These are phyloP conservation scores for Euphysa ruthae DNA, from an alignment of 30 jellyfish, hydroid and myxozoan genomes.

Conservation along the genomic window DNA sequence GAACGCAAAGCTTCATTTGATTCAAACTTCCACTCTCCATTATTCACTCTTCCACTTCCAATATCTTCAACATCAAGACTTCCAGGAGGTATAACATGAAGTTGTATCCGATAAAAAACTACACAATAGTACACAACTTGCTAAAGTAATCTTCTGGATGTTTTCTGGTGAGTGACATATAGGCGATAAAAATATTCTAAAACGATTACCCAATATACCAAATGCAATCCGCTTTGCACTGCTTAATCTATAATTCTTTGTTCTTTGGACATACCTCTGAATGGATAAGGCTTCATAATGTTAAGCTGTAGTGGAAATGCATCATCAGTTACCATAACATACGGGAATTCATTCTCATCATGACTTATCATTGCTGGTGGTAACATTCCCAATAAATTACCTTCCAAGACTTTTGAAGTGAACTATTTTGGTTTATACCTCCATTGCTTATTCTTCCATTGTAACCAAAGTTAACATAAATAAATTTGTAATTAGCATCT, in stretches of 20 bases:
- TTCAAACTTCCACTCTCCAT: too few species aligned
- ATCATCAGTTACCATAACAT: constrained; percentile 9
- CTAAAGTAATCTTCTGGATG: too few species aligned
- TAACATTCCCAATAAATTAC: background rate
- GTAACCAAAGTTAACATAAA: constrained; percentile 22
- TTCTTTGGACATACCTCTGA: background rate
- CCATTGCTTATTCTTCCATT: constrained; percentile 23
- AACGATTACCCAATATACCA: background rate
- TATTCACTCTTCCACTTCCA: too few species aligned
- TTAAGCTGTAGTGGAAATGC: background rate
- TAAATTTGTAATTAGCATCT: too few species aligned
- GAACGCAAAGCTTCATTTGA: too few species aligned
- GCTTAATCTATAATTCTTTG: background rate
- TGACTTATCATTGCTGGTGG: too few species aligned
- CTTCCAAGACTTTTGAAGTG: background rate
- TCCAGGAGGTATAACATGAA: too few species aligned
- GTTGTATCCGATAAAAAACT: too few species aligned
- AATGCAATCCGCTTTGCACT: background rate
- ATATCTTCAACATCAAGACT: too few species aligned
- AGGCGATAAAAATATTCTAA: background rate
- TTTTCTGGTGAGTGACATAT: too few species aligned
- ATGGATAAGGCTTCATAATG: constrained; percentile 13
- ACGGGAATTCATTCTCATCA: background rate
- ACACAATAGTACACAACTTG: too few species aligned
- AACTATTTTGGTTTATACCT: constrained; percentile 11